A percentile compares a stretch with the other conserved stretches of the same genome.
Evolutionary conservation across 2,113 vertebrate genomes (phyloP).

Genomic region (Epinephelus lanceolatus): DNA sequence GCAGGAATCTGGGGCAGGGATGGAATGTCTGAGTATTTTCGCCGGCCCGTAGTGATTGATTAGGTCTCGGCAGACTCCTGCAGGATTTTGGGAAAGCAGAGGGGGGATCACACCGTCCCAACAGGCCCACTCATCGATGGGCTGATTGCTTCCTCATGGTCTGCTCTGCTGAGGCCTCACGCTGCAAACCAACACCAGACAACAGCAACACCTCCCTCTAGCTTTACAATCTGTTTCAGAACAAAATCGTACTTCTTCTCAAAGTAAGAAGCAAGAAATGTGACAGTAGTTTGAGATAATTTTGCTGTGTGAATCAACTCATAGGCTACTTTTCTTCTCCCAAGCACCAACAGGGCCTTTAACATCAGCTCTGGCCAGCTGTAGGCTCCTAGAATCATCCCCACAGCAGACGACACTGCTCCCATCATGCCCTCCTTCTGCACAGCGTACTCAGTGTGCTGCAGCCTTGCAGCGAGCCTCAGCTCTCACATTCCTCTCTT

Average conservation of each 20-base stretch:
- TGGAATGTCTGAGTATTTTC: conserved; percentile 41
- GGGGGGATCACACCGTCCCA: conserved; percentile 43
- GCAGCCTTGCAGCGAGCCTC: conserved; percentile 37
- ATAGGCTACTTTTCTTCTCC: neutral
- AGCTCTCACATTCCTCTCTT: conserved; percentile 65
- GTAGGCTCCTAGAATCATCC: neutral
- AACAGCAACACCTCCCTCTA: conserved; percentile 36
- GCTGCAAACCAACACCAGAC: conserved; percentile 35
- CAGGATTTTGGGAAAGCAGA: conserved; percentile 43
- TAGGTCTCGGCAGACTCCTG: conserved; percentile 62
- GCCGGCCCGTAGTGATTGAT: conserved; percentile 70
- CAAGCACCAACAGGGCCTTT: neutral
- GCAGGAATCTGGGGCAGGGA: conserved; percentile 58
- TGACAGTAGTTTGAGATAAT: neutral
- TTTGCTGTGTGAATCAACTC: neutral
- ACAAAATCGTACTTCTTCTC: neutral
- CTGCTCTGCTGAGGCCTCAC: conserved; percentile 39
- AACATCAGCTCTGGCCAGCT: neutral
- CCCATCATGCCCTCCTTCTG: conserved; percentile 32
- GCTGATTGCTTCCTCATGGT: conserved; percentile 76
- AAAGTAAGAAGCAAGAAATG: conserved; percentile 3
- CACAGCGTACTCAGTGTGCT: conserved; percentile 7
- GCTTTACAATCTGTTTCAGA: conserved; percentile 4
- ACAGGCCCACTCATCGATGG: conserved; percentile 61
- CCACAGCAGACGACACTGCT: neutral